Base-by-base conservation (phyloP, 2,113 vertebrate species). In the Neodontobutis hainanensis region DNA sequence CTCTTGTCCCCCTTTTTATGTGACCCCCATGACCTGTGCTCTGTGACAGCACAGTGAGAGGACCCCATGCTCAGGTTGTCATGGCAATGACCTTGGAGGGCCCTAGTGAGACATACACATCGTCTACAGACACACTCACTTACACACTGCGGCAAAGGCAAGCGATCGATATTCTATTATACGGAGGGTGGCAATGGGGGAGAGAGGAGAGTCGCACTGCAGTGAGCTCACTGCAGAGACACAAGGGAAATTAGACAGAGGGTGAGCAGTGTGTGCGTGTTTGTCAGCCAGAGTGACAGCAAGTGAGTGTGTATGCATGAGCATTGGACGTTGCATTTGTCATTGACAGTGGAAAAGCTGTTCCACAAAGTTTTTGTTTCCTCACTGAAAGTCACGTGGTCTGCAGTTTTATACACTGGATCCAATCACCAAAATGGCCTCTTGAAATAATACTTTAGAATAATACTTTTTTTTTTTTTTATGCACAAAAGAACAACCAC, bases 81-180 rank as follows among this genome's bases (percentile, higher is more conserved):
- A 85, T 92, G 84, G 91, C 50, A 43, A 93, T 92, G 90, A 93
- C 92, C 91, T 93, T 94, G 92, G 80, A 88, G 89, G 80, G 77
- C 82, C 78, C 69, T 73, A 74, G 74, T 73, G 71, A 77, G 71
- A 60, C 68, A 63, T 80, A 67, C 71, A 75, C 73, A 27, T 58
- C 51, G 15, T 73, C 65, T 80, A 81, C 71, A 73, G 68, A 73
- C 75, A 78, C 80, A 70, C 78, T 83, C 75, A 76, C 82, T 82
- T 79, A 82, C 85, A 85, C 85, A 92, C 90, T 91, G 91, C 90
- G 83, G 89, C 88, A 87, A 85, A 84, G 88, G 82, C 84, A 46
- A 68, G 79, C 88, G 86, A 92, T 94, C 92, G 90, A 94, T 94
- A 93, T 91, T 91, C 90, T 90, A 92, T 92, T 94, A 91, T 91